Evolutionary conservation across 2,888 invertebrate species (phyloP).

Genomic region (Operophtera brumata): DNA sequence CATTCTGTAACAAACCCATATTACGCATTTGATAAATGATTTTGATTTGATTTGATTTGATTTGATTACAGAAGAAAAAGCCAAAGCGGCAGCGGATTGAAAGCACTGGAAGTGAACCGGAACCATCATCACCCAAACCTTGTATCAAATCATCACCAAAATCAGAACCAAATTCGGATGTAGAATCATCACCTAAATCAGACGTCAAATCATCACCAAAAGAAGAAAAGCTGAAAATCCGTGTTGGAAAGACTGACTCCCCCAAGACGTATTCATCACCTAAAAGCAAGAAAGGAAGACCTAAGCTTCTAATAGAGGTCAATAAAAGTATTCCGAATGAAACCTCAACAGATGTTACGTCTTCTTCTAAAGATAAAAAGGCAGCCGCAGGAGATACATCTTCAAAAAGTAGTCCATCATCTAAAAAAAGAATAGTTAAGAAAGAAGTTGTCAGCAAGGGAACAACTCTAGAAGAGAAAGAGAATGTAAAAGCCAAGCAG

Average conservation of each 20-base stretch:
- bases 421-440: slow-evolving; percentile 24
- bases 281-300: slow-evolving; percentile 45
- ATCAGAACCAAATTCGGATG: not conserved
- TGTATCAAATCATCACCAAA: slow-evolving; percentile 9
- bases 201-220: slow-evolving; percentile 6
- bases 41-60: no score
- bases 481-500: slow-evolving; percentile 25
- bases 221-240: slow-evolving; percentile 35
- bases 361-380: not conserved
- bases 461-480: slow-evolving; percentile 21
- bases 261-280: slow-evolving; percentile 60
- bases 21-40: no score
- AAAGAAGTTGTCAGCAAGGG: slow-evolving; percentile 25
- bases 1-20: no score
- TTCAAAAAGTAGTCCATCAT: slow-evolving; percentile 14
- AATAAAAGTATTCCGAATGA: slow-evolving; percentile 15
- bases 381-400: not conserved
- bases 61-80: slow-evolving; percentile 53
- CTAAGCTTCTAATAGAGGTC: slow-evolving; percentile 12
- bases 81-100: slow-evolving; percentile 64
- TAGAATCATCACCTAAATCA: not conserved
- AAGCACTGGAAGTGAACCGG: slow-evolving; percentile 64
- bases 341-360: not conserved
- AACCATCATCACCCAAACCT: slow-evolving; percentile 24
- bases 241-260: slow-evolving; percentile 43